Percentiles rank a stretch among this genome's conserved stretches.
Evolutionary conservation across 92 coral and sea anemone species (phyloP).

Genomic region (Parazoanthus atlanticus): DNA sequence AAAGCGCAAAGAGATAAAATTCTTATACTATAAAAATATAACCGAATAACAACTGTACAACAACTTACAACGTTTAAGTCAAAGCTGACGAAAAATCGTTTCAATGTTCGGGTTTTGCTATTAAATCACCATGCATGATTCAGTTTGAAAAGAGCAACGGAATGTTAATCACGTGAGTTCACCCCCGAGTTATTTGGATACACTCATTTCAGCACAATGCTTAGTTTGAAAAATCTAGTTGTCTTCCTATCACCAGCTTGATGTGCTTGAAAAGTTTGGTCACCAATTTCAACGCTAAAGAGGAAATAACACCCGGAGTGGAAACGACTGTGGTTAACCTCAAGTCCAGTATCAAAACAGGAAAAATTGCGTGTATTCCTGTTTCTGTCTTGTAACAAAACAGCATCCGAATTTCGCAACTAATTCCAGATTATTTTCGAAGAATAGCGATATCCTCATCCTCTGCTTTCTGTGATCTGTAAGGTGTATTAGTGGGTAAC

Average conservation of each 20-base stretch:
- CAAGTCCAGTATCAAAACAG: constrained; percentile 14
- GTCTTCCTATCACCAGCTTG: background rate
- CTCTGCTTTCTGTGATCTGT: background rate
- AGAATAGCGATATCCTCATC: background rate
- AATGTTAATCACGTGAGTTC: background rate
- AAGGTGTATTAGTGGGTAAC: background rate
- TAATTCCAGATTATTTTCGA: background rate
- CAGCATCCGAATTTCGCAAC: background rate
- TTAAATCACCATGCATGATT: background rate
- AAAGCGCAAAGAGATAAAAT: no score
- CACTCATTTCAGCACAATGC: background rate
- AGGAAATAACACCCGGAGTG: background rate
- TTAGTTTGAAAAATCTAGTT: background rate
- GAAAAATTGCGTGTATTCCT: constrained; percentile 2
- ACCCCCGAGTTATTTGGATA: background rate
- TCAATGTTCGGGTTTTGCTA: background rate
- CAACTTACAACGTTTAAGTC: no score
- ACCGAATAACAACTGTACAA: background rate
- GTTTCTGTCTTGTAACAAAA: background rate
- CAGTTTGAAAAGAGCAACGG: background rate
- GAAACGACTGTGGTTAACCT: background rate
- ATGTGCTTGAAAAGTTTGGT: background rate
- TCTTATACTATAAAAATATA: no score
- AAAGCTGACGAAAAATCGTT: no score
- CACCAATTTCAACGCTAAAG: background rate